Evolutionary conservation across 2,113 vertebrate species (phyloP), one percentile per base, ranked within the genome.

Genomic region (Megaceryle maxima): DNA sequence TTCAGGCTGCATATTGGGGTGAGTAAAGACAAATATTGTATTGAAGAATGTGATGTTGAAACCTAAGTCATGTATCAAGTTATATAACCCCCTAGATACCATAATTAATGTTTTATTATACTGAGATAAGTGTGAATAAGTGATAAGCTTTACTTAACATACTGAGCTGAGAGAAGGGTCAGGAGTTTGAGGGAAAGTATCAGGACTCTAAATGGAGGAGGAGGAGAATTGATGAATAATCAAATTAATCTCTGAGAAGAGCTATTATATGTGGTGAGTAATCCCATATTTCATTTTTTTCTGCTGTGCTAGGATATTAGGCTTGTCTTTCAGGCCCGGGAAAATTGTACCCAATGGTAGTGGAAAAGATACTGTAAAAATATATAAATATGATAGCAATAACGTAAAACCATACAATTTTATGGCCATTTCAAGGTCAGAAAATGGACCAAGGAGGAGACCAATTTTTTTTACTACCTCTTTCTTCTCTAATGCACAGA

Each of bases 51-150:
- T 7, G 7, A 63, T 13, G 10, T 64, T n/a, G 60, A 88, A 84
- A 41, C 13, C 11, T 67, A 87, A 78, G 43, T 43, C 46, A 55
- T 66, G 13, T 74, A 66, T 80, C 63, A 66, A 69, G 21, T 69
- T 77, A 33, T 33, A 43, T 70, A 69, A 55, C 41, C 12, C 24
- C 37, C 19, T 91, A 79, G 39, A 92, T 93, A 79, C 39, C 25
- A 31, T 92, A 97, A 86, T 96, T 94, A 89, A 88, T 94, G 18
- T 95, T 96, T 96, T 82, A 89, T 88, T 96, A 83, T 57, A 75
- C 44, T 82, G n/a, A 94, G 69, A 87, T 92, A 88, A 55, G 8
- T 0, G 2, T 94, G 68, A 96, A 91, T 96, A 94, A 96, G 87
- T 95, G 0, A 92, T 96, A 75, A 90, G 29, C 16, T 97, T 90